These are phyloP conservation scores for Drosophila orena DNA, from an alignment of 1,140 invertebrate species.

Conservation along the genomic window DNA sequence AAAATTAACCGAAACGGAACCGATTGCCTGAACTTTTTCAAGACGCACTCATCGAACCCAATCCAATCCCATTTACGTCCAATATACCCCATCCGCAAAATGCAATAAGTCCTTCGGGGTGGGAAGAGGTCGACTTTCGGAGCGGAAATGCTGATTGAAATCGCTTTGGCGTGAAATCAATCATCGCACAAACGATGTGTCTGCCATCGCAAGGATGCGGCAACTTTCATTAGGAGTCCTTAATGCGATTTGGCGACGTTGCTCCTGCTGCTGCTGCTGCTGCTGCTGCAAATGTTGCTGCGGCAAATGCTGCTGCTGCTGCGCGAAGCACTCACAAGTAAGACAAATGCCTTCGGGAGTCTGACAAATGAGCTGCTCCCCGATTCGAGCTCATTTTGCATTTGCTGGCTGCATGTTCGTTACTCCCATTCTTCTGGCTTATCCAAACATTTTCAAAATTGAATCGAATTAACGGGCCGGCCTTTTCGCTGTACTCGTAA, in stretches of 20 bases:
- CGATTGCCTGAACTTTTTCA: slow-evolving; percentile 28
- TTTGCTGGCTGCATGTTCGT: slow-evolving; percentile 62
- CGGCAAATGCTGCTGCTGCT: slow-evolving; percentile 33
- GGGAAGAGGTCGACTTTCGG: slow-evolving; percentile 33
- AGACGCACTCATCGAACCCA: slow-evolving; percentile 28
- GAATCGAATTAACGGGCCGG: slow-evolving; percentile 77
- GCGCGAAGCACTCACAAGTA: slow-evolving; percentile 49
- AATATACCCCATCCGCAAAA: slow-evolving; percentile 45
- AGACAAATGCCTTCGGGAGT: slow-evolving; percentile 67
- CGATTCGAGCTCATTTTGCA: slow-evolving; percentile 58
- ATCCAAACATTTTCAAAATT: slow-evolving; percentile 72
- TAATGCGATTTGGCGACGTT: slow-evolving; percentile 81
- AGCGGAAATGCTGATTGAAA: slow-evolving; percentile 84
- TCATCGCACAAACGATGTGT: slow-evolving; percentile 72
- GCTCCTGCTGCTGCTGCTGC: slow-evolving; percentile 36
- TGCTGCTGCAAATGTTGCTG: slow-evolving; percentile 27
- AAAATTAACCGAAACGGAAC: slow-evolving; percentile 1
- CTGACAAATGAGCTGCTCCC: slow-evolving; percentile 54
- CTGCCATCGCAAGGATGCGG: slow-evolving; percentile 72
- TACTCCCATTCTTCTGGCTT: slow-evolving; percentile 44
- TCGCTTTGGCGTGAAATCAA: slow-evolving; percentile 84
- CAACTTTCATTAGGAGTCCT: slow-evolving; percentile 83
- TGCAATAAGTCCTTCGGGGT: slow-evolving; percentile 57
- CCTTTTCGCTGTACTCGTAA: slow-evolving; percentile 79
- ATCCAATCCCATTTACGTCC: slow-evolving; percentile 22